phyloP scores from a whole-genome alignment of 2,113 vertebrate genomes.

The Abramis brama region DNA sequence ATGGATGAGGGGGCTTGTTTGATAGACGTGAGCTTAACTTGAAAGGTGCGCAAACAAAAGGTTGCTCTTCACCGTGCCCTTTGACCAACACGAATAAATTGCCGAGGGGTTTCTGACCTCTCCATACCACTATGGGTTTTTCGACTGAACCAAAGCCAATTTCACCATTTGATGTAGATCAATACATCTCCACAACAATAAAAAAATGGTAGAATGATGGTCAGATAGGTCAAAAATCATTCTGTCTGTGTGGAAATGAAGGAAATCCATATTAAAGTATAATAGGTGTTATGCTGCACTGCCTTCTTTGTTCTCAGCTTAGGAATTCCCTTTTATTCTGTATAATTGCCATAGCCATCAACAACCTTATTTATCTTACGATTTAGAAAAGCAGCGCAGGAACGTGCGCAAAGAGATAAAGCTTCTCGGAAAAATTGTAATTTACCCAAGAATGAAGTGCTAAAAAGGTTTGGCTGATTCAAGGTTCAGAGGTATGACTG shows the following conservation, averaged over 20 bases:
- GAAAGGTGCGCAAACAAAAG: slow-evolving; percentile 54
- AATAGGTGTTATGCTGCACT: background rate
- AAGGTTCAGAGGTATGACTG: slow-evolving; percentile 23
- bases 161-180: slow-evolving; percentile 54
- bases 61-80: slow-evolving; percentile 49
- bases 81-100: slow-evolving; percentile 53
- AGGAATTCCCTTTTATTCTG: background rate
- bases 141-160: slow-evolving; percentile 31
- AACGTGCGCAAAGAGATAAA: background rate
- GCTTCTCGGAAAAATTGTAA: background rate
- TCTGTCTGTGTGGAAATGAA: slow-evolving; percentile 29
- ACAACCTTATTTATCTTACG: slow-evolving; percentile 15
- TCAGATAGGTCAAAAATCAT: slow-evolving; percentile 42
- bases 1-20: background rate
- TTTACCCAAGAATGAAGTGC: background rate
- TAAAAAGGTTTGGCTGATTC: slow-evolving; percentile 23
- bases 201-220: slow-evolving; percentile 48
- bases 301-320: slow-evolving; percentile 47
- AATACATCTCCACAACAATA: slow-evolving; percentile 56
- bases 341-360: background rate
- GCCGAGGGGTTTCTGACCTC: slow-evolving; percentile 52
- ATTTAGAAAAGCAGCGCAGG: background rate
- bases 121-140: slow-evolving; percentile 24
- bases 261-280: slow-evolving; percentile 23
- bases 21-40: slow-evolving; percentile 45